phyloP scores from a whole-genome alignment of 2,888 invertebrate species.

The Campoplex nolae region DNA sequence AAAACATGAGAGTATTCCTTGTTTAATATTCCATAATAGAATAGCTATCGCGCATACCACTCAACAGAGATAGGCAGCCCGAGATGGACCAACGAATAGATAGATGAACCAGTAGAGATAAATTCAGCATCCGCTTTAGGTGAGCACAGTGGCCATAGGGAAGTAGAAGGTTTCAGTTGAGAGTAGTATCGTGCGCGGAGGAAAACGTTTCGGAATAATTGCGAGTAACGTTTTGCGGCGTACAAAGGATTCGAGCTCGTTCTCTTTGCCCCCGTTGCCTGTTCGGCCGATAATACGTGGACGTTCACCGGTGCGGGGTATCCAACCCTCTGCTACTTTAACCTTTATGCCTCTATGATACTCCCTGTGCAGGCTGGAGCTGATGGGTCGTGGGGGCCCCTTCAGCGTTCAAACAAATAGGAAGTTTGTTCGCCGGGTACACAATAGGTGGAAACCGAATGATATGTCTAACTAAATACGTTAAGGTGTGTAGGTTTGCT shows the following conservation, averaged over 20 bases:
- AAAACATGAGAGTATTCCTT: slow-evolving; percentile 33
- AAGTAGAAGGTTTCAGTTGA: slow-evolving; percentile 44
- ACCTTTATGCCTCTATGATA: slow-evolving; percentile 56
- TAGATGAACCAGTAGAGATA: slow-evolving; percentile 55
- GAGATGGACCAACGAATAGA: slow-evolving; percentile 60
- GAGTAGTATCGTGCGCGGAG: slow-evolving; percentile 33
- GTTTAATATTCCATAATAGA: slow-evolving; percentile 30
- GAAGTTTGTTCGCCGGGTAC: slow-evolving; percentile 81
- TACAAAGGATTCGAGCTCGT: slow-evolving; percentile 60
- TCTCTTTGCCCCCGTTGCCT: slow-evolving; percentile 29
- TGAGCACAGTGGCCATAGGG: slow-evolving; percentile 10
- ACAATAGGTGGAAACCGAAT: slow-evolving; percentile 84
- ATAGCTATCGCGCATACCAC: slow-evolving; percentile 20
- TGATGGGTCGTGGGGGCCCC: slow-evolving; percentile 70
- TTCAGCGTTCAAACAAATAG: slow-evolving; percentile 83
- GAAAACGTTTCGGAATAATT: slow-evolving; percentile 75
- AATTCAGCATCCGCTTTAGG: slow-evolving; percentile 51
- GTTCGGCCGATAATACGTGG: slow-evolving; percentile 65
- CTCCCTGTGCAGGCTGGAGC: slow-evolving; percentile 46
- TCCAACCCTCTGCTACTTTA: slow-evolving; percentile 61
- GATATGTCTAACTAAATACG: slow-evolving; percentile 84
- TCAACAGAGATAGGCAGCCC: slow-evolving; percentile 30
- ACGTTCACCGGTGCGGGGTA: slow-evolving; percentile 54
- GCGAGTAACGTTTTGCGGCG: slow-evolving; percentile 67
- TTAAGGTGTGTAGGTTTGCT: slow-evolving; percentile 77